phyloP scores from a whole-genome alignment of 2,797 vertebrate genomes.

The Esox lucius region DNA sequence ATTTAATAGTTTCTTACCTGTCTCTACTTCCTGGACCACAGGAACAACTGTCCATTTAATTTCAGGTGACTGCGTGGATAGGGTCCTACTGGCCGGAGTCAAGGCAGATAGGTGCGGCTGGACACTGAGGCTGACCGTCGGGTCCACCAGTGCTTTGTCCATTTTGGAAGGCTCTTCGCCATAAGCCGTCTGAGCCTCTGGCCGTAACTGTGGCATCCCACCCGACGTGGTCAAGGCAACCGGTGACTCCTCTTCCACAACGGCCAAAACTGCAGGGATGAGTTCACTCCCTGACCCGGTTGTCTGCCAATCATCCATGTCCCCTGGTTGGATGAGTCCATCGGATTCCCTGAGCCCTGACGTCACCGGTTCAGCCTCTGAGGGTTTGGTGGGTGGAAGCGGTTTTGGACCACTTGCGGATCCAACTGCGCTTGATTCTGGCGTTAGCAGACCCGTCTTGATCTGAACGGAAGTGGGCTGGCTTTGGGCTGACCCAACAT shows the following conservation, averaged over 20 bases:
- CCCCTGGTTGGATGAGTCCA: constrained; percentile 29
- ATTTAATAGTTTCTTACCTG: constrained; percentile 56
- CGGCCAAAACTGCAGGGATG: constrained; percentile 24
- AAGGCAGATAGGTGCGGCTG: constrained; percentile 36
- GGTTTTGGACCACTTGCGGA: constrained; percentile 36
- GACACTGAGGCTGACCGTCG: constrained; percentile 27
- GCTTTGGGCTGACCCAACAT: constrained; percentile 42
- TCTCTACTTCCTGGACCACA: constrained; percentile 28
- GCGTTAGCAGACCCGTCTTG: constrained; percentile 43
- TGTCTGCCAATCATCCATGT: constrained; percentile 46
- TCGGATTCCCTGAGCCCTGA: constrained; percentile 20
- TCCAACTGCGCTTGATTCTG: constrained; percentile 6
- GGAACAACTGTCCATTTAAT: constrained; percentile 29
- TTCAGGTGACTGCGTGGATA: constrained; percentile 33
- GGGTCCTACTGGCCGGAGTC: constrained; percentile 37
- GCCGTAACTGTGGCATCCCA: constrained; percentile 58
- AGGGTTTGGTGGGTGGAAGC: constrained; percentile 14
- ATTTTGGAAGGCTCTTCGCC: constrained; percentile 31
- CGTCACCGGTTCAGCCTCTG: constrained; percentile 18
- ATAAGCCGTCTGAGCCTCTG: constrained; percentile 53
- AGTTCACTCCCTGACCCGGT: constrained; percentile 55
- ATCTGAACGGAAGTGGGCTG: constrained; percentile 45
- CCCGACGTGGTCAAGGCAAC: constrained; percentile 37
- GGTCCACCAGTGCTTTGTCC: constrained; percentile 27
- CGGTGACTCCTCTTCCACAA: constrained; percentile 34